These are phyloP conservation scores for Oceanites oceanicus DNA, from an alignment of 2,113 vertebrate genomes.

Conservation along the genomic window DNA sequence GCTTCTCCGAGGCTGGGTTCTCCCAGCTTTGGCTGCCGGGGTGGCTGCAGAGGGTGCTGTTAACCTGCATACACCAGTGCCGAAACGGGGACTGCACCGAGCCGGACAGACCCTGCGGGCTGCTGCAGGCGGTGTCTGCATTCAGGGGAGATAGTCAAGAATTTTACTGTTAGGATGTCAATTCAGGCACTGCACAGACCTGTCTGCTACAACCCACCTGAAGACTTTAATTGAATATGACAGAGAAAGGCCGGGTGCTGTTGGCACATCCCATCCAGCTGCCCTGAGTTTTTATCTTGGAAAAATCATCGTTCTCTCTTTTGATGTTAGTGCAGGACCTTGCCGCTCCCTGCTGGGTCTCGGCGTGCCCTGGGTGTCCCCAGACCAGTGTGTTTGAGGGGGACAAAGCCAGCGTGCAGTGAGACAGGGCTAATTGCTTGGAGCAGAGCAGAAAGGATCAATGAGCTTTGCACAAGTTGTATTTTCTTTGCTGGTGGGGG, in stretches of 20 bases:
- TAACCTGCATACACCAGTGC: neutral
- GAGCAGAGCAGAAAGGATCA: neutral
- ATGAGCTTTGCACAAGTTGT: neutral
- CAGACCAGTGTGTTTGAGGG: neutral
- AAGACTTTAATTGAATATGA: rapidly evolving
- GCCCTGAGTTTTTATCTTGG: neutral
- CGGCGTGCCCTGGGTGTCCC: neutral
- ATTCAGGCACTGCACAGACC: neutral
- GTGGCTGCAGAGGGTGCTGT: slow-evolving; percentile 59
- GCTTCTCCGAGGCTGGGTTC: neutral
- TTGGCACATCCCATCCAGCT: neutral
- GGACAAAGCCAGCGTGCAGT: rapidly evolving
- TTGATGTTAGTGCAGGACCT: rapidly evolving
- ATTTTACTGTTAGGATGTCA: neutral
- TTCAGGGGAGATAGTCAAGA: neutral
- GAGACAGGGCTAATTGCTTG: neutral
- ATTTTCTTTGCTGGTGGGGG: neutral
- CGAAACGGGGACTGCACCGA: rapidly evolving
- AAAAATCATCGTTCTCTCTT: rapidly evolving
- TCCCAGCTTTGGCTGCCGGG: neutral
- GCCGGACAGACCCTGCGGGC: neutral
- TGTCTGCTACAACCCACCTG: neutral
- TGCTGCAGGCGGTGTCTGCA: neutral
- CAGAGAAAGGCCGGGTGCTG: neutral
- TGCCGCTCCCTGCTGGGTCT: neutral